These are phyloP conservation scores for Ancistrus triradiatus DNA, from an alignment of 2,113 vertebrate genomes.

Conservation along the genomic window DNA sequence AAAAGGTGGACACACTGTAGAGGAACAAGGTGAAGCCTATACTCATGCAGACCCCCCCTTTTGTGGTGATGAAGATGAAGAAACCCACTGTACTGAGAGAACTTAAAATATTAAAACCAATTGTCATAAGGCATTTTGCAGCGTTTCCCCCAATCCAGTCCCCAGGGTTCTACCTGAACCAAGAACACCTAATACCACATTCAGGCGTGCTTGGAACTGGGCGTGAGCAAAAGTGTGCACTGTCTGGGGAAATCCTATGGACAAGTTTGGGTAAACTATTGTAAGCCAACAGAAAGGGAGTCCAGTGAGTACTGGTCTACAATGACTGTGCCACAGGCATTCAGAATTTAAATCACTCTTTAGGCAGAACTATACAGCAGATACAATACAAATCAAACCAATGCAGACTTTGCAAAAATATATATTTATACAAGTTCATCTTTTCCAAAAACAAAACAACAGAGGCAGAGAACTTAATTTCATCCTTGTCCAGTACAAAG, in stretches of 20 bases:
- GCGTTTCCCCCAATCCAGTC: background rate
- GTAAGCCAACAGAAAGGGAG: conserved; percentile 31
- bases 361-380: conserved; percentile 66
- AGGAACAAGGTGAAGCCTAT: conserved; percentile 55
- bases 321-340: conserved; percentile 44
- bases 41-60: conserved; percentile 56
- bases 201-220: background rate
- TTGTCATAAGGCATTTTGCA: too few relatives aligned
- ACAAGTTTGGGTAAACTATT: background rate
- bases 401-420: conserved; percentile 78
- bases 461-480: conserved; percentile 62
- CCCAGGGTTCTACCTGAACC: background rate
- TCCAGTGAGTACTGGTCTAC: conserved; percentile 50
- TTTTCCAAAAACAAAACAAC: conserved; percentile 53
- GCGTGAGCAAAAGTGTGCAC: background rate
- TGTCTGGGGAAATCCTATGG: background rate
- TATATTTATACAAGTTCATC: conserved; percentile 67
- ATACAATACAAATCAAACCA: conserved; percentile 65
- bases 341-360: conserved; percentile 50
- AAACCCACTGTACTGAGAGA: conserved; percentile 1
- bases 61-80: conserved; percentile 18
- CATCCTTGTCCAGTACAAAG: conserved; percentile 62
- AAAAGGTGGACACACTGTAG: conserved; percentile 76
- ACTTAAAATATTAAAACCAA: conserved; percentile 18
- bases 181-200: background rate